Base-by-base conservation (phyloP, 2,113 vertebrate species). In the Clarias magur region DNA sequence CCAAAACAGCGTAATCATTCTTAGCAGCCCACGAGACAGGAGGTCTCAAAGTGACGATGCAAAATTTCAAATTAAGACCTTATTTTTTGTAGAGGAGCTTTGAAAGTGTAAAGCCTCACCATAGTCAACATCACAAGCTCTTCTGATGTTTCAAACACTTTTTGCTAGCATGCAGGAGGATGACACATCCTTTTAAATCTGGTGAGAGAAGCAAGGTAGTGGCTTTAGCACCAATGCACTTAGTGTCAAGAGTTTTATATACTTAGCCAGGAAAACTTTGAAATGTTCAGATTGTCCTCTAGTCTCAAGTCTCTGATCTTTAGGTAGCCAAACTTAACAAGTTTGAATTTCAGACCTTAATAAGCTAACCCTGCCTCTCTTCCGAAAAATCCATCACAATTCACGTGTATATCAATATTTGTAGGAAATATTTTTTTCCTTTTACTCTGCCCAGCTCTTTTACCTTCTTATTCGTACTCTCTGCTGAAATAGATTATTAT, bases 1-100 rank as follows among this genome's bases (percentile, higher is more conserved):
- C 87, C 85, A 12, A 90, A 93, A 90, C 92, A 93, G 92, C 93
- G 90, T 94, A 93, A 94, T 94, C 91, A 86, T 62, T 68, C 85
- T 85, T 84, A 23, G 2, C 68, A 88, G 90, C 92, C 91, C 83
- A 23, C 80, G 87, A 92, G 88, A 89, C 91, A 91, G 30, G 27
- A 91, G 89, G 75, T 89, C 91, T 94, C 89, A 93, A 92, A 93
- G 92, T 93, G 89, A 85, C 11, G 9, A 83, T n/a, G 82, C 87
- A 83, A 92, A 92, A 91, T 92, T 87, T 90, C 73, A 90, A 93
- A 92, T 91, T n/a, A 87, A 86, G 79, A 92, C 87, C 89, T 91
- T 88, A 89, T 80, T 73, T 67, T 88, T 90, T 53, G 62, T 53
- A 85, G 23, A 84, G 34, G 75, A 62, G 85, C 72, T 90, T 89